Conservation (phyloP, 2,113 vertebrate species). For the Romanogobio albipinnatus region DNA sequence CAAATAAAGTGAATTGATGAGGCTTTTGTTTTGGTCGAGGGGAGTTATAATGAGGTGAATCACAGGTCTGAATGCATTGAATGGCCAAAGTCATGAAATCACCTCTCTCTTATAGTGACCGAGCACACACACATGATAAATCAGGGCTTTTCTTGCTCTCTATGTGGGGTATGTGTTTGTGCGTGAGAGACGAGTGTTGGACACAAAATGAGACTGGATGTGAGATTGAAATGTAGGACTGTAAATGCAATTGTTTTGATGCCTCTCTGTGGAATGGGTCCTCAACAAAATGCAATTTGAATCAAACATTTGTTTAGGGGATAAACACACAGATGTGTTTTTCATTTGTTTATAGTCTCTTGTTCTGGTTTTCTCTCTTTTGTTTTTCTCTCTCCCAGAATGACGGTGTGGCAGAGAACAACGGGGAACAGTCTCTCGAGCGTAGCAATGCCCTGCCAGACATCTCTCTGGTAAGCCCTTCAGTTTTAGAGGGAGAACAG, state of each 20-base stretch:
- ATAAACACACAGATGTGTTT: slow-evolving; percentile 36
- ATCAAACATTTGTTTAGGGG: slow-evolving; percentile 52
- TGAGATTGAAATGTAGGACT: slow-evolving; percentile 5
- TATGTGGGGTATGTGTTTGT: slow-evolving; percentile 46
- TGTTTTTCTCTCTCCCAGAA: slow-evolving; percentile 75
- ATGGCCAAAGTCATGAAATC: slow-evolving; percentile 37
- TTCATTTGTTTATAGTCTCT: slow-evolving; percentile 3
- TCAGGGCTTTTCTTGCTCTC: slow-evolving; percentile 55
- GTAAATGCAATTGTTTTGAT: slow-evolving; percentile 36
- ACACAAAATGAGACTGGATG: background rate
- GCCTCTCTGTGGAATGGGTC: slow-evolving; percentile 40
- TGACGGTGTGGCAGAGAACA: slow-evolving; percentile 82
- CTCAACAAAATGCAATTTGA: slow-evolving; percentile 50
- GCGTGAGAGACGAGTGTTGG: background rate
- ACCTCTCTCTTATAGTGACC: background rate
- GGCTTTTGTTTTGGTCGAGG: slow-evolving; percentile 67
- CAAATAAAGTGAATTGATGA: slow-evolving; percentile 69
- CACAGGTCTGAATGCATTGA: slow-evolving; percentile 42
- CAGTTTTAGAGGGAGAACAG: slow-evolving; percentile 24
- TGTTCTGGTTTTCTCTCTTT: slow-evolving; percentile 8
- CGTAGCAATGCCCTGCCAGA: slow-evolving; percentile 82
- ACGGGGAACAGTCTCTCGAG: slow-evolving; percentile 75
- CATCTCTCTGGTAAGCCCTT: slow-evolving; percentile 89
- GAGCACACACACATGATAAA: background rate
- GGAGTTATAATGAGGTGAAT: slow-evolving; percentile 64